Evolutionary conservation across 1,140 invertebrate genomes (phyloP), one percentile per base, ranked within the genome.

Genomic region (Trichonephila clavata): DNA sequence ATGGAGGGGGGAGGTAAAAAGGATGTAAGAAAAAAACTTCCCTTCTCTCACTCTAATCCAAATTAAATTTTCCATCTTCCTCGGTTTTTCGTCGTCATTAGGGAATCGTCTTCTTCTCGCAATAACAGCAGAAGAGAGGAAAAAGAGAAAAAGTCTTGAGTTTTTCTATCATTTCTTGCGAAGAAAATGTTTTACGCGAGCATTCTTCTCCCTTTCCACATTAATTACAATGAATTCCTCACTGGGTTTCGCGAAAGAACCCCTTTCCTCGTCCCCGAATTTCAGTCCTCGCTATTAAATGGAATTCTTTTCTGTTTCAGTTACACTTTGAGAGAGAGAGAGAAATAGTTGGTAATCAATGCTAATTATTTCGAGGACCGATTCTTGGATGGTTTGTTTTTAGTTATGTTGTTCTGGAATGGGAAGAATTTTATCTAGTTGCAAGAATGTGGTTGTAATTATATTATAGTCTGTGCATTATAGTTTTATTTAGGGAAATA

Each of bases 51-150:
- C 27, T 77, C 71, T 77, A 77, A 77, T 77, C 71, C 71, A 77
- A 77, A 77, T 77, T 77, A 77, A 77, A 77, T 77, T 77, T 77
- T 77, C 71, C 71, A 77, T 77, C 71, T 77, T 77, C 71, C 71
- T 77, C 71, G 27, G 71, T 32, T 77, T 77, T 77, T 77, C 27
- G 71, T 77, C 71, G 39, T 77, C 71, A 77, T 77, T 77, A 77
- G 71, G 71, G 71, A 77, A 77, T 77, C 27, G 71, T 77, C 50
- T 77, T 39, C 71, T 77, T 27, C 32, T 77, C 71, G 71, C 18
- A 77, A 77, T 39, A 77, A 77, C 71, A 39, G 71, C 5, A 24
- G 7, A 24, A n/a, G 68, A 71, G 68, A n/a, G 27, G n/a, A 27
- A 27, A 77, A 77, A 77, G 27, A 63, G 61, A 63, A 63, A 63